A percentile compares a stretch with the other conserved stretches of the same genome.
Conservation (phyloP, 2,797 vertebrate species). For the Anabacerthia variegaticeps region DNA sequence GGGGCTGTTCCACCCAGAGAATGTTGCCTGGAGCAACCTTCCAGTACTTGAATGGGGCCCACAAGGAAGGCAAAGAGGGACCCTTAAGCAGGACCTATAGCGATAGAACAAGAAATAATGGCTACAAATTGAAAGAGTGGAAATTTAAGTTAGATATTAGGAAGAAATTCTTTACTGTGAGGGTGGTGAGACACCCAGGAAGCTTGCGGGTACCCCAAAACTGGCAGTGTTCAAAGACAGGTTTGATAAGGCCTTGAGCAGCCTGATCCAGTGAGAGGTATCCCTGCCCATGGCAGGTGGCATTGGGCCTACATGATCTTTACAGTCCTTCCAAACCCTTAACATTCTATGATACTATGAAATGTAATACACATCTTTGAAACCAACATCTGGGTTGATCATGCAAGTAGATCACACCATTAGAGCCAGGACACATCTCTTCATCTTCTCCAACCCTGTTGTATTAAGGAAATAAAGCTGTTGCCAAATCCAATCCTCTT, state of each 20-base stretch:
- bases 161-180: neutral
- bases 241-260: neutral
- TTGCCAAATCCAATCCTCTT: neutral
- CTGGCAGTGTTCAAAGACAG: neutral
- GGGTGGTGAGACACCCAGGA: neutral
- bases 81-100: neutral
- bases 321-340: neutral
- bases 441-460: neutral
- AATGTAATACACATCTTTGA: neutral
- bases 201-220: neutral
- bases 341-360: neutral
- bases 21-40: neutral
- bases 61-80: neutral
- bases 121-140: neutral
- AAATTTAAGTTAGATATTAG: neutral
- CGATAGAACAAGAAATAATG: neutral
- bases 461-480: neutral
- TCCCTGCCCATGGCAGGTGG: neutral
- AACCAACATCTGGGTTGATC: neutral
- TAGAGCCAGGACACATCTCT: neutral
- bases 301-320: neutral
- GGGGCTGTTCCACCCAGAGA: neutral
- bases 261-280: neutral
- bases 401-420: neutral
- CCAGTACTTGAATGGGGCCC: neutral